Evolutionary conservation across 2,888 invertebrate genomes (phyloP).

Genomic region (Branchellion lobata): DNA sequence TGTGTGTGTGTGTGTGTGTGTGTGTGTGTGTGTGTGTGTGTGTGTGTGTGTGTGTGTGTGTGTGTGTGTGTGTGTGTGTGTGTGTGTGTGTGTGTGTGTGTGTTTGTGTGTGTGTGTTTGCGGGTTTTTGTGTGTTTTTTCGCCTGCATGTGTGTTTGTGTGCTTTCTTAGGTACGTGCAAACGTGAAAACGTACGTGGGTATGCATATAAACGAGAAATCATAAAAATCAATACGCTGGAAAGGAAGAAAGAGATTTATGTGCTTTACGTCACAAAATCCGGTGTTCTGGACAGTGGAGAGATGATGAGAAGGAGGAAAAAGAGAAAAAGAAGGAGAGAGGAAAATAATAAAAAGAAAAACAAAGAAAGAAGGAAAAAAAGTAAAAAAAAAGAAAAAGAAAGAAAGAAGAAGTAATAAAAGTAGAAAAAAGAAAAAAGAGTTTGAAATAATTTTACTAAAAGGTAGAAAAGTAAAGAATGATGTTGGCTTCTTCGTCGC

Average conservation of each 20-base stretch:
- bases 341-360: neutral
- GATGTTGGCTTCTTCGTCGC: neutral
- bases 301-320: neutral
- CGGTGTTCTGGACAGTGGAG: neutral
- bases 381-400: neutral
- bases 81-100: constrained; percentile 22
- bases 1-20: constrained; percentile 27
- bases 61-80: constrained; percentile 30
- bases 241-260: neutral
- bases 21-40: constrained; percentile 36
- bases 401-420: neutral
- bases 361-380: neutral
- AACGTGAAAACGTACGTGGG: neutral
- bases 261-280: too few species aligned
- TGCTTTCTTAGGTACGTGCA: constrained; percentile 10
- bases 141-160: constrained; percentile 16
- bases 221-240: neutral
- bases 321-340: neutral
- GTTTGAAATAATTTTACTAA: neutral
- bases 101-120: constrained; percentile 18
- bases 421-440: constrained; percentile 1
- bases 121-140: constrained; percentile 32
- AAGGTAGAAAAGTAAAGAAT: neutral
- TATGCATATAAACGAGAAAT: neutral
- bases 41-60: constrained; percentile 41